Evolutionary conservation across 2,888 invertebrate species (phyloP), one percentile per base, ranked within the genome.

Genomic region (Tricholauxania praeusta): DNA sequence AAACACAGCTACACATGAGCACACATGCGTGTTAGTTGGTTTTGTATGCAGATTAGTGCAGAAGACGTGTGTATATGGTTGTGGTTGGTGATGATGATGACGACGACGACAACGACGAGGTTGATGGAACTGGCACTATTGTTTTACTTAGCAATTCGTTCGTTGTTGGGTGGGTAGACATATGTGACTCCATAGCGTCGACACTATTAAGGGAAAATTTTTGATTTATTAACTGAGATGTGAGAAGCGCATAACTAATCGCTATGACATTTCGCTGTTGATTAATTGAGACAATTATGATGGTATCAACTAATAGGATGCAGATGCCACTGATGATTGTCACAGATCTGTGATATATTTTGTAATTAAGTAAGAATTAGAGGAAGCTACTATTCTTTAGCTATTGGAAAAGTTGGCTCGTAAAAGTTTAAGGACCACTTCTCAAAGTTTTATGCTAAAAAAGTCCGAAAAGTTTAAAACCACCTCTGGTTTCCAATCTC

Each of bases 251-350:
- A 32, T 72, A 68, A 72, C 69, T 72, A 74, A 72, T 72, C 59
- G 74, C 32, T 53, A n/a, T 69, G 72, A 65, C 72, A 74, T 65
- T 70, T 65, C 65, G 52, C 12, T 57, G 52, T 32, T 72, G 72
- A 74, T 74, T 72, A 72, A 72, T 74, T 65, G 74, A 51, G 64
- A 62, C 69, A 74, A 65, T 74, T 65, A 72, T 57, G 48, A 71
- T 63, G 67, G 60, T 39, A 39, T 17, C 47, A 71, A 71, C 66
- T 67, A 74, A 74, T 68, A 32, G 59, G 60, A n/a, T 49, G 57
- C 67, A 74, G 57, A 65, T 74, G 74, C 22, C 15, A n/a, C 49
- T n/a, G 39, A 17, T 52, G 15, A 19, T 63, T 63, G 63, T 19
- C 57, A 57, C 22, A 57, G 57, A 63, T 48, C 39, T 39, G 39